These are phyloP conservation scores for Loris lydekkerianus DNA, from an alignment of 2,797 vertebrate species.

Conservation along the genomic window DNA sequence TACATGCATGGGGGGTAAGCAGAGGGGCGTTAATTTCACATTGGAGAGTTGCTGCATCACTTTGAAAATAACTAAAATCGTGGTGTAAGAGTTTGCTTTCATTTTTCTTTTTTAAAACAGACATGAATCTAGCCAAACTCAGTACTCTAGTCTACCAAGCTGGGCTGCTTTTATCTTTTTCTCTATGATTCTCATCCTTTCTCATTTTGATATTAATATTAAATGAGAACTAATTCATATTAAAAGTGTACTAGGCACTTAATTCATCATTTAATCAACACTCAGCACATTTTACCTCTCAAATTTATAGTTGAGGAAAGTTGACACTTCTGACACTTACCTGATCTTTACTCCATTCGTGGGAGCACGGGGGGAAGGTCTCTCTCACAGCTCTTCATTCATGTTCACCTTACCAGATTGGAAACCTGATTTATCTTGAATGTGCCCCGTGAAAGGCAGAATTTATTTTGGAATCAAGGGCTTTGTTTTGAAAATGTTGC, in stretches of 20 bases:
- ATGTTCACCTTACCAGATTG: background rate
- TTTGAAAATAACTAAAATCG: constrained; percentile 65
- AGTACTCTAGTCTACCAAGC: background rate
- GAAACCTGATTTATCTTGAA: background rate
- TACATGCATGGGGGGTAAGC: constrained; percentile 69
- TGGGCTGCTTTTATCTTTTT: constrained; percentile 2
- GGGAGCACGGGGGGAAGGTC: rapidly evolving
- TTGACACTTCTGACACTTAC: background rate
- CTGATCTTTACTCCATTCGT: background rate
- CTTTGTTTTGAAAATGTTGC: background rate
- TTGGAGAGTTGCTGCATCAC: constrained; percentile 62
- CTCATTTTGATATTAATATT: background rate
- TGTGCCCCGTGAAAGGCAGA: background rate
- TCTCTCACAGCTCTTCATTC: background rate
- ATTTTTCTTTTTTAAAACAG: constrained; percentile 52
- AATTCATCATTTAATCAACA: background rate
- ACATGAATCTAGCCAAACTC: background rate
- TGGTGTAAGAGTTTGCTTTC: constrained; percentile 37
- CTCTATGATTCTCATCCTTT: background rate
- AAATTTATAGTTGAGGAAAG: background rate
- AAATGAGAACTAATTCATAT: background rate
- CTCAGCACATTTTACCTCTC: background rate
- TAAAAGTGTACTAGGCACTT: background rate
- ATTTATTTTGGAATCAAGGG: background rate
- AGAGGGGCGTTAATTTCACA: constrained; percentile 68